Evolutionary conservation across 2,113 vertebrate genomes (phyloP), one percentile per base, ranked within the genome.

Genomic region (Xenopus laevis): DNA sequence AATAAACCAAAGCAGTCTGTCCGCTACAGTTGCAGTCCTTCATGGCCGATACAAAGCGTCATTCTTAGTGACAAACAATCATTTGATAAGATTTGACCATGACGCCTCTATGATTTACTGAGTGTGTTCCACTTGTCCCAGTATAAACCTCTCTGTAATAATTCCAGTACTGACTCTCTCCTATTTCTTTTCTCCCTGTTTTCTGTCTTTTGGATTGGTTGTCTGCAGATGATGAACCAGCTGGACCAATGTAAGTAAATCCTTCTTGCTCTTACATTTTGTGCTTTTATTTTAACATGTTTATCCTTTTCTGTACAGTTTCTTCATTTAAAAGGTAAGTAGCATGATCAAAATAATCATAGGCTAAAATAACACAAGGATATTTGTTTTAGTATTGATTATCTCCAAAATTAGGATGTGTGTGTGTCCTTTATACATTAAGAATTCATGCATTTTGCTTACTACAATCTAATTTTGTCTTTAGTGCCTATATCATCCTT

Each of bases 151-250:
- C 0, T 84, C 71, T 86, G 83, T 82, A 78, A 23, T 78, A 62
- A 74, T 45, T 13, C 27, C 15, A 0, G 1, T 12, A 60, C n/a
- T 64, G 0, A 45, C 7, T 0, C 5, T 1, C 10, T 3, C 0
- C 18, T 59, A 12, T 65, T 12, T 71, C 4, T 81, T 83, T 80
- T 80, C 65, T 69, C 18, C 15, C 53, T 55, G 8, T n/a, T 55
- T n/a, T 53, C 87, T 73, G 84, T 89, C 78, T 82, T 46, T 27
- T 47, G 85, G 79, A 79, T 82, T 4, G 4, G 68, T 7, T 0
- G 78, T 78, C 57, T 81, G 80, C 79, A 98, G 97, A 98, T 44
- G 97, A 99, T 83, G 97, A 99, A 89, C 95, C 96, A 97, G 94
- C 90, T 81, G 95, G 91, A 82, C 91, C 94, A 86, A 94, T 96